These are phyloP conservation scores for Melipona quadrifasciata DNA, from an alignment of 1,140 invertebrate genomes.

Conservation along the genomic window DNA sequence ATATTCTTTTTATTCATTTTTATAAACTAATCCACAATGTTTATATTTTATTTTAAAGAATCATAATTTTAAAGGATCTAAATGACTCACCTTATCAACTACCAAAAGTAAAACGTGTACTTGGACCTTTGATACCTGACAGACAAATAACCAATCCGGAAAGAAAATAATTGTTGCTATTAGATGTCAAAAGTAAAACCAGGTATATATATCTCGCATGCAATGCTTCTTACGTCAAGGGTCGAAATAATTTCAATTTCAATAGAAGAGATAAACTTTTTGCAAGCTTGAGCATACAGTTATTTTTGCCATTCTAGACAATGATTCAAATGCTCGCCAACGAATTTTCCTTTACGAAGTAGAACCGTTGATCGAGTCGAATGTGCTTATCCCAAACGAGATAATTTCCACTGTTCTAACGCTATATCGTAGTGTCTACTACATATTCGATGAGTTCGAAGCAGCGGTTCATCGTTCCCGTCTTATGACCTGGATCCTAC, in stretches of 20 bases:
- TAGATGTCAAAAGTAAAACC: neutral
- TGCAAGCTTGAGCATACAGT: neutral
- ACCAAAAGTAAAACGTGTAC: neutral
- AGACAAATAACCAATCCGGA: neutral
- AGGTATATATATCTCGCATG: neutral
- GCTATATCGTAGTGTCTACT: conserved; percentile 37
- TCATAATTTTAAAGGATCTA: neutral
- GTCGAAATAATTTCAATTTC: neutral
- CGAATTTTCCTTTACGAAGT: conserved; percentile 1
- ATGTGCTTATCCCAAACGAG: neutral
- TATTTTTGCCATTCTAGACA: neutral
- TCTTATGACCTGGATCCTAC: conserved; percentile 27
- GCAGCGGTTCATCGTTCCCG: conserved; percentile 29
- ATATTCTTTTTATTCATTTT: too few species aligned
- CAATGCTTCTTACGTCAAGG: neutral
- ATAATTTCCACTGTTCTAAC: conserved; percentile 38
- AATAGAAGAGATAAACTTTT: neutral
- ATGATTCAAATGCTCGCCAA: neutral
- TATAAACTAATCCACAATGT: neutral
- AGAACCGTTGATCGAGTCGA: neutral
- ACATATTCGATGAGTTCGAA: conserved; percentile 44
- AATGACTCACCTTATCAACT: neutral
- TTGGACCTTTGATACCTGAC: too few species aligned
- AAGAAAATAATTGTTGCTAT: neutral
- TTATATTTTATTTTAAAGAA: neutral